Evolutionary conservation across 2,113 vertebrate genomes (phyloP).

Genomic region (Agelaius phoeniceus): DNA sequence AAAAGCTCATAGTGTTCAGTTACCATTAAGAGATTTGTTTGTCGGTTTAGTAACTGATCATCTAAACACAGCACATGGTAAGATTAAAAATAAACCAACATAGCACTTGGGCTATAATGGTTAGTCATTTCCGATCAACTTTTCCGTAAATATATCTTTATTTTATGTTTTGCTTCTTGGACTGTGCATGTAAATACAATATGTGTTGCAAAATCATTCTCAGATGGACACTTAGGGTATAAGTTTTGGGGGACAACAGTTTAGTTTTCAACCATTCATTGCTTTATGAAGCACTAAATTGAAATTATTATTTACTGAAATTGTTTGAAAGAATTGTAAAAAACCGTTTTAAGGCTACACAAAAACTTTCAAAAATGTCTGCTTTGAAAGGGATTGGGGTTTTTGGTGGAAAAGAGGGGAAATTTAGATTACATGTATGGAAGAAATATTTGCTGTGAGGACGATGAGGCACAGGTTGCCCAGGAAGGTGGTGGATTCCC

Average conservation of each 20-base stretch:
- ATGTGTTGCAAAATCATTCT: not conserved
- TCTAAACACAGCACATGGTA: not conserved
- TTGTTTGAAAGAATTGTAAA: not conserved
- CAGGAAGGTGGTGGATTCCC: not conserved
- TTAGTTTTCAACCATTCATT: not conserved
- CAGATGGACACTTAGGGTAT: not conserved
- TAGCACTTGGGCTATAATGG: not conserved
- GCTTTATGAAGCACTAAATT: not conserved
- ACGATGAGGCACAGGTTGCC: not conserved
- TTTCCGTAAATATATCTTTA: not conserved
- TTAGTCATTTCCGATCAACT: not conserved
- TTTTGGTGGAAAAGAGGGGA: not conserved
- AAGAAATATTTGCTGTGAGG: not conserved
- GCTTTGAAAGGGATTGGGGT: not conserved
- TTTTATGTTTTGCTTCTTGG: not conserved
- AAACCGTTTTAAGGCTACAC: not conserved
- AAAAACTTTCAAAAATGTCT: not conserved
- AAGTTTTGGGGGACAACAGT: not conserved
- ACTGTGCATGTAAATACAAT: not conserved
- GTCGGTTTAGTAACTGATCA: not conserved
- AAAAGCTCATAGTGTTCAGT: not conserved
- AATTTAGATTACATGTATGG: rapidly evolving
- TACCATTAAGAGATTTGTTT: not conserved
- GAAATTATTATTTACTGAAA: not conserved
- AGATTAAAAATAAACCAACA: not conserved